Conservation (phyloP, 2,113 vertebrate genomes). For the Lepisosteus osseus region DNA sequence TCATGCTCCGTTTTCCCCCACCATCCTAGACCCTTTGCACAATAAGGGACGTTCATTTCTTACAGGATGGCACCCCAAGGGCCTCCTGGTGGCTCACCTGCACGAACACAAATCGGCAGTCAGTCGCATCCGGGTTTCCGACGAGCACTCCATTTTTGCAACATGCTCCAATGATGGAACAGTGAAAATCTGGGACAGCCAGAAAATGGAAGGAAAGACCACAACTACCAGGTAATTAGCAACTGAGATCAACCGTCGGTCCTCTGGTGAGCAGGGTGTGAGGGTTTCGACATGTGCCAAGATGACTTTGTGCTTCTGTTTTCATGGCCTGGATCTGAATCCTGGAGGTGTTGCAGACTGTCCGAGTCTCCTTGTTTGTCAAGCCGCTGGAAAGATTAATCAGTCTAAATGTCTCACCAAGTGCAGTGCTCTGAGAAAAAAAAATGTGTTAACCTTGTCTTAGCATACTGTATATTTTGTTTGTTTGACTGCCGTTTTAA, state of each 20-base stretch:
- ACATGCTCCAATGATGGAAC: conserved; percentile 95
- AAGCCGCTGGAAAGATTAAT: no score
- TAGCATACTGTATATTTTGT: no score
- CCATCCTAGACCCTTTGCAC: no score
- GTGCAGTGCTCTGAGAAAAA: no score
- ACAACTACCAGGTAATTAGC: conserved; percentile 86
- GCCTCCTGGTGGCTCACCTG: conserved; percentile 89
- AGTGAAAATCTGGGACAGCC: conserved; percentile 97
- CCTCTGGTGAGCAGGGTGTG: background rate
- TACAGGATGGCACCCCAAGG: conserved; percentile 93
- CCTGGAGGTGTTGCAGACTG: no score
- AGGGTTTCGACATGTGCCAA: no score
- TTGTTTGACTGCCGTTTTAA: no score
- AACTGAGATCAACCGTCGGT: background rate
- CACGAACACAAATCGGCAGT: conserved; percentile 96
- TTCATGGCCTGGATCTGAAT: no score
- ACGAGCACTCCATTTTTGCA: conserved; percentile 93
- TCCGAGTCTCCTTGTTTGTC: no score
- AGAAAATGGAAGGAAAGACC: conserved; percentile 98
- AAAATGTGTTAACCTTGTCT: no score
- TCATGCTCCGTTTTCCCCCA: background rate
- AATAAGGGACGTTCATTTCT: background rate
- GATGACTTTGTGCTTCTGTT: no score
- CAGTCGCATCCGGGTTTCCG: conserved; percentile 89
- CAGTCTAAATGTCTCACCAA: no score